Conservation (phyloP, 2,888 invertebrate species). For the Strigamia maritima region DNA sequence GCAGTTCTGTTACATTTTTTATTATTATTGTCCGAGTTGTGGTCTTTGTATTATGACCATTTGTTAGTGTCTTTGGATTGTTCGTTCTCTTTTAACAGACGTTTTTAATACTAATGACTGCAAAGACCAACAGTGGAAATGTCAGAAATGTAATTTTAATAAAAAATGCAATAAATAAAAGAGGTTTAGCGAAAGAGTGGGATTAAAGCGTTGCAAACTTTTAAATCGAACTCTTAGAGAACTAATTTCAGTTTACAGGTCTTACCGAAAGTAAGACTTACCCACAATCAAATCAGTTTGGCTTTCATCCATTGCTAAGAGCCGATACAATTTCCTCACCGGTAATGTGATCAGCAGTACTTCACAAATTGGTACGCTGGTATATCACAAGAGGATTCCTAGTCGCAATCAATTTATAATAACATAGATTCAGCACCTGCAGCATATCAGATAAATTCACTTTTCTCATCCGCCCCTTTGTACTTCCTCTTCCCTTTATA, state of each 20-base stretch:
- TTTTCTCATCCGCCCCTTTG: not conserved
- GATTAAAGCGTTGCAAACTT: no score
- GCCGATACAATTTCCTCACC: conserved; percentile 22
- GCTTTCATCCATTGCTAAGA: not conserved
- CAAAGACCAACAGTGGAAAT: no score
- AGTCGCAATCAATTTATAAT: conserved; percentile 11
- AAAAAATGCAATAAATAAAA: no score
- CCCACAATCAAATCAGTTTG: conserved; percentile 6
- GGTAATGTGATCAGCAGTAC: conserved; percentile 17
- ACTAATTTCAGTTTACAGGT: not conserved
- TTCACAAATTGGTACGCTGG: not conserved
- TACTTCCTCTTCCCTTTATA: not conserved
- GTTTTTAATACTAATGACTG: no score
- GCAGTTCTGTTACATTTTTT: no score
- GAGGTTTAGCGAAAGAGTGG: no score
- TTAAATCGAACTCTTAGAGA: not conserved
- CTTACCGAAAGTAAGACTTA: not conserved
- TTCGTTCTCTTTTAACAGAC: no score
- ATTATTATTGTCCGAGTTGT: no score
- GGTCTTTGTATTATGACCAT: no score
- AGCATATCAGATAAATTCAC: not conserved
- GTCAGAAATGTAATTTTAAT: no score
- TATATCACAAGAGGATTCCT: not conserved
- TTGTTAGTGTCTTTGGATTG: no score
- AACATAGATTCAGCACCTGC: not conserved